Base-by-base conservation (phyloP, 2,113 vertebrate species). In the Etheostoma spectabile region DNA sequence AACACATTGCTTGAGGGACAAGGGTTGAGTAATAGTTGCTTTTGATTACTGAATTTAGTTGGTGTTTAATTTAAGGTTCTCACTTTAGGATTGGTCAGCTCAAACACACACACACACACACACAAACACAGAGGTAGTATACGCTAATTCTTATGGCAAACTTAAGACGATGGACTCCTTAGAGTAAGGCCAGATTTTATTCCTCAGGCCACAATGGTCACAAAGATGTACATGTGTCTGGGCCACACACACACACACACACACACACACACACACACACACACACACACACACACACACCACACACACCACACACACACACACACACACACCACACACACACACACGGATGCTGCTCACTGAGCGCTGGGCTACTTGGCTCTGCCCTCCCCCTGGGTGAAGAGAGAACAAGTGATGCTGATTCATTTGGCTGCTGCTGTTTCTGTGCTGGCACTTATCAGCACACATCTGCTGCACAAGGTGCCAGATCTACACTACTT, bases 401-500 rank as follows among this genome's bases (percentile, higher is more conserved):
- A 46, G 46, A 61, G 65, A 24, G 56, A 63, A 67, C 67, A 68
- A 68, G 66, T 51, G 24, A 64, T 77, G 57, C 81, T 73, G 67
- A 80, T 77, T 77, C 46, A 80, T 64, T 77, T 77, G 77, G 72
- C 80, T 72, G 67, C 62, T 74, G 80, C 38, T 59, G 63, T 48
- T 81, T 65, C 13, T n/a, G 18, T 42, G 38, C 70, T 64, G 74
- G 42, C 63, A 55, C 64, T 82, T 38, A 70, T 82, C 79, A 38
- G 65, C 65, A 48, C 69, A 76, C 80, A 67, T 82, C 79, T 82
- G 84, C 57, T 16, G 35, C 21, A 48, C 63, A 13, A 16, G 35
- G 30, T 53, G 62, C 48, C 68, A 69, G 38, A 63, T 18, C 30
- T 30, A 15, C 18, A 46, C 24, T 60, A 51, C 55, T 52, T 55